Evolutionary conservation across 2,113 vertebrate genomes (phyloP).

Genomic region (Amazona guildingii): DNA sequence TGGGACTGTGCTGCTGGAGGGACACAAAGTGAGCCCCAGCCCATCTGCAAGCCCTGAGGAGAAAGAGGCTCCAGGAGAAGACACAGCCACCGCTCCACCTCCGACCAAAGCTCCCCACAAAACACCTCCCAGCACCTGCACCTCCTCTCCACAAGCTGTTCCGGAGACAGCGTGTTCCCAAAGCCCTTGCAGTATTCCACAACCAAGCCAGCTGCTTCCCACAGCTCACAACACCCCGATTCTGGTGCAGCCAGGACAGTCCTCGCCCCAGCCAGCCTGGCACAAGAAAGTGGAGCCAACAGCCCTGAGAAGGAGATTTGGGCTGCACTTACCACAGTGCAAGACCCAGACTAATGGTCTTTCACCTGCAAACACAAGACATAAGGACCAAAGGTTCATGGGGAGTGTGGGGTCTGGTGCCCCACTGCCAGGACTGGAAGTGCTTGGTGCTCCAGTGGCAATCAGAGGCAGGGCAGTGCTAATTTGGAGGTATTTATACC

Average conservation of each 20-base stretch:
- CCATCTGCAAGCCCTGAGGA: neutral
- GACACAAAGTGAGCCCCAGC: neutral
- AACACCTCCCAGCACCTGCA: accelerated
- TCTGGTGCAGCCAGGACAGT: neutral
- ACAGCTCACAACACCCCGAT: neutral
- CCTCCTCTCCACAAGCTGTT: neutral
- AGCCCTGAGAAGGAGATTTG: neutral
- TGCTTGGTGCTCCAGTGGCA: accelerated
- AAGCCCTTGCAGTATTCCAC: neutral
- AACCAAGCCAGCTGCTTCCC: neutral
- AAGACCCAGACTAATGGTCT: conserved; percentile 5
- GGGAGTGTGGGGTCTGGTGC: accelerated
- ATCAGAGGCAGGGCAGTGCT: neutral
- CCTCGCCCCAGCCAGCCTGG: neutral
- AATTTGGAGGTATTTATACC: neutral
- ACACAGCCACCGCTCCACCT: neutral
- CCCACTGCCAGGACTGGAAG: accelerated
- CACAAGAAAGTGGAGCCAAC: neutral
- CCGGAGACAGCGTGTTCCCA: accelerated
- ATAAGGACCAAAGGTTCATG: neutral
- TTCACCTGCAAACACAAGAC: conserved; percentile 65
- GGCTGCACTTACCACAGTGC: conserved; percentile 47
- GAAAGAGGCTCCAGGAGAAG: neutral
- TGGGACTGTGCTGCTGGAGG: accelerated
- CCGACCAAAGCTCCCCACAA: neutral